Conservation (phyloP, 1,140 invertebrate species). For the Protaetia brevitarsis region DNA sequence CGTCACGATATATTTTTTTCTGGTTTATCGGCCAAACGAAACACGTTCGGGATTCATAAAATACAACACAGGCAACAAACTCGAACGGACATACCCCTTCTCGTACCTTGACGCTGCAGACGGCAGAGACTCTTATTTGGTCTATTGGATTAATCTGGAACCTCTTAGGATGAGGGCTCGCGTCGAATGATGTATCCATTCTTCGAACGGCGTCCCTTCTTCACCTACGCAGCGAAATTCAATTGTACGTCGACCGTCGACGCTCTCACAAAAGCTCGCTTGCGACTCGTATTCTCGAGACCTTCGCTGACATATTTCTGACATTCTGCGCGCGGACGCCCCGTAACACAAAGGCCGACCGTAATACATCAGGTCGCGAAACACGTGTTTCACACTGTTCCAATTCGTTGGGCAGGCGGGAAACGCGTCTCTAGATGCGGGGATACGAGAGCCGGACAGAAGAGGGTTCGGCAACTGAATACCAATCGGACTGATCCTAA, state of each 20-base stretch:
- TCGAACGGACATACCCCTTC: too few species aligned
- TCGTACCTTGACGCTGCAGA: too few species aligned
- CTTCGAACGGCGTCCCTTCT: too few species aligned
- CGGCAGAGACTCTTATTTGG: not conserved
- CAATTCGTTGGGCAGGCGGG: too few species aligned
- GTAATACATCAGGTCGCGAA: slow-evolving; percentile 33
- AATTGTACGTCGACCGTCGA: not conserved
- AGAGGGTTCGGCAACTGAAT: too few species aligned
- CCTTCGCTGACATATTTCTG: slow-evolving; percentile 34
- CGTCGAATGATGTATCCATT: slow-evolving; percentile 32
- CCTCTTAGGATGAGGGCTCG: not conserved
- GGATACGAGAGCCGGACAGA: too few species aligned
- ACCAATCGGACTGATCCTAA: too few species aligned
- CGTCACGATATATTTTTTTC: too few species aligned
- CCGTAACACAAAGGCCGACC: slow-evolving; percentile 29
- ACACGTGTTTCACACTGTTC: slow-evolving; percentile 29
- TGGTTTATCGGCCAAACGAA: too few species aligned
- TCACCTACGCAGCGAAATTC: not conserved
- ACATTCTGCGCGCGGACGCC: slow-evolving; percentile 30
- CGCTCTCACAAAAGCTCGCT: not conserved
- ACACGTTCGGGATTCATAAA: too few species aligned
- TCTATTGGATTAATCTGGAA: slow-evolving; percentile 6
- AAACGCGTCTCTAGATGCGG: too few species aligned
- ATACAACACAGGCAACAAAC: too few species aligned
- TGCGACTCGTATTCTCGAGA: not conserved